These are phyloP conservation scores for Nyctalus aviator DNA, from an alignment of 2,797 vertebrate species.

Conservation along the genomic window DNA sequence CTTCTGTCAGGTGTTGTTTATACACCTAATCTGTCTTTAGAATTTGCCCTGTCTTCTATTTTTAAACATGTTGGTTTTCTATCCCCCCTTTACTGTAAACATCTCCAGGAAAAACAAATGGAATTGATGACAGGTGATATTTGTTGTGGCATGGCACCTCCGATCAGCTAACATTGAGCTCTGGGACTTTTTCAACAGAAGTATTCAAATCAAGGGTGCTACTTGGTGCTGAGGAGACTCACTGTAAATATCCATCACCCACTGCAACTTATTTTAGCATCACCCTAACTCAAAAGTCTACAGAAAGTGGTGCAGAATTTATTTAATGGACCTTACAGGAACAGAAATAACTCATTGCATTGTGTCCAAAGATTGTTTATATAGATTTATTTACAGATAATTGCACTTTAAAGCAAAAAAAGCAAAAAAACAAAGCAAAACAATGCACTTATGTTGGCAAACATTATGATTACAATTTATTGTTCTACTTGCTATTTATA, in stretches of 20 bases:
- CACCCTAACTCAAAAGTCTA: not conserved
- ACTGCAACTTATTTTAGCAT: constrained; percentile 28
- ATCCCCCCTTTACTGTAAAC: not conserved
- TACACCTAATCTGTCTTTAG: not conserved
- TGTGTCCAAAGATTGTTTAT: not conserved
- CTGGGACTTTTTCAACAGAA: not conserved
- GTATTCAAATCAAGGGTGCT: not conserved
- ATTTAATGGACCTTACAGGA: constrained; percentile 2
- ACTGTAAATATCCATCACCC: not conserved
- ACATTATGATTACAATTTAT: constrained; percentile 40
- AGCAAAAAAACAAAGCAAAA: not conserved
- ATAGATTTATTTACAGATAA: constrained; percentile 35
- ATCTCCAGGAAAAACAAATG: constrained; percentile 44
- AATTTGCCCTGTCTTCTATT: not conserved
- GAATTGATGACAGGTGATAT: not conserved
- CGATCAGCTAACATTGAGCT: not conserved
- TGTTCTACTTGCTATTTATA: constrained; percentile 8
- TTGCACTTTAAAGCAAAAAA: not conserved
- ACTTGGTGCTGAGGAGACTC: not conserved
- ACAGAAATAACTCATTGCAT: constrained; percentile 29
- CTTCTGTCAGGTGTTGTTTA: not conserved
- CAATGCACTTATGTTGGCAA: not conserved
- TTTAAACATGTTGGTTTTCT: not conserved
- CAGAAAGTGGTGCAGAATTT: not conserved
- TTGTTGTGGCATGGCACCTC: not conserved